phyloP scores from a whole-genome alignment of 2,888 invertebrate species.

The Phrixothrix hirtus region DNA sequence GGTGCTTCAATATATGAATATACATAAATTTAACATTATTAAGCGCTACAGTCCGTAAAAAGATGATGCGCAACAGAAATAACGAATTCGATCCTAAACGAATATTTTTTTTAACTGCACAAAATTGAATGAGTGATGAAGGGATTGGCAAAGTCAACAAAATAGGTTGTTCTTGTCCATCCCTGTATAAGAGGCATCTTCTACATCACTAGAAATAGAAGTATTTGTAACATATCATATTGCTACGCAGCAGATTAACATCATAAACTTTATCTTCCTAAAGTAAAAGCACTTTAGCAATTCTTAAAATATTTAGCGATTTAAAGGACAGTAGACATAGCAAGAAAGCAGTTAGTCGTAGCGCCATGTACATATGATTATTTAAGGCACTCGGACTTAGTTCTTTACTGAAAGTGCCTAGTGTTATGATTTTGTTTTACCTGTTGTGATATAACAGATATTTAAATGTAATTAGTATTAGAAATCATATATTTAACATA shows the following conservation, averaged over 20 bases:
- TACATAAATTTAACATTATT: too few relatives aligned
- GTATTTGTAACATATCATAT: conserved; percentile 29
- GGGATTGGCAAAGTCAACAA: too few relatives aligned
- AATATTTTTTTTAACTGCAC: too few relatives aligned
- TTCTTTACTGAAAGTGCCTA: conserved; percentile 51
- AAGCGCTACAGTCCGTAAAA: too few relatives aligned
- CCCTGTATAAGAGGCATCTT: conserved; percentile 21
- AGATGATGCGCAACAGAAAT: too few relatives aligned
- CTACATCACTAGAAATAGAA: conserved; percentile 19
- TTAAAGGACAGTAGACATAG: conserved; percentile 19
- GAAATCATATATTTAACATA: conserved; percentile 10
- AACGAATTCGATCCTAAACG: too few relatives aligned
- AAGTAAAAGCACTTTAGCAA: conserved; percentile 48
- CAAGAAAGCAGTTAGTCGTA: too few relatives aligned
- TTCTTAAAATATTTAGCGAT: conserved; percentile 23
- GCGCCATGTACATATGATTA: conserved; percentile 36
- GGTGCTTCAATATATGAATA: conserved; percentile 18
- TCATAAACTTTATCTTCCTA: conserved; percentile 47
- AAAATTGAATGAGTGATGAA: too few relatives aligned
- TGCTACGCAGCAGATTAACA: conserved; percentile 32
- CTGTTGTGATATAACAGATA: conserved; percentile 49
- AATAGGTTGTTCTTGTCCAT: too few relatives aligned
- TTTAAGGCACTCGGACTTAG: conserved; percentile 50
- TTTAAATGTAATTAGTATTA: conserved; percentile 26
- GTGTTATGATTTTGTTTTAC: conserved; percentile 52